Base-by-base conservation (phyloP, 2,888 invertebrate genomes). In the Eilema caniola region DNA sequence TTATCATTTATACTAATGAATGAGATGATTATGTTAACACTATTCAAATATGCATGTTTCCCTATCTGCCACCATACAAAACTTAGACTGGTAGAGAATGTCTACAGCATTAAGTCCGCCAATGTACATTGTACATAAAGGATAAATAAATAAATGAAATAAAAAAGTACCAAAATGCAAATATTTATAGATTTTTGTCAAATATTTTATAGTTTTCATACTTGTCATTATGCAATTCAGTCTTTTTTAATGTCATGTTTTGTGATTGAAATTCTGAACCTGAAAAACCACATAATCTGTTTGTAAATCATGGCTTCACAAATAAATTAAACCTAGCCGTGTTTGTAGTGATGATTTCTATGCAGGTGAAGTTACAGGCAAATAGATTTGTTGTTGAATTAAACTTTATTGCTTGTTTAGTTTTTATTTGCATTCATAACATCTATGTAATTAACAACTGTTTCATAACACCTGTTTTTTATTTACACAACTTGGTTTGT, bases 1-100 rank as follows among this genome's bases (percentile, higher is more conserved):
- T 66, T 66, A 66, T 66, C 37, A 33, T 66, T 57, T 66, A 65
- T 4, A 56, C 24, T 66, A 57, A 23, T 62, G 53, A 53, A 53
- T 53, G n/a, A 53, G 53, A 53, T 5, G 7, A 53, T 53, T n/a
- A 53, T n/a, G 8, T 53, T 53, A 53, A n/a, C 5, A 53, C 8
- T 53, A 53, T 53, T 20, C n/a, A n/a, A 53, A n/a, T 53, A 53
- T 53, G 53, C 53, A 53, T 53, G 8, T 53, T n/a, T 53, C n/a
- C 12, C 12, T 59, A 25, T 1, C 14, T 59, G 24, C 16, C 24
- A 24, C 24, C 11, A 25, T 25, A 24, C 10, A 20, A 47, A 47
- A 47, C 5, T 3, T n/a, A n/a, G n/a, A n/a, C n/a, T n/a, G n/a
- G n/a, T n/a, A n/a, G n/a, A n/a, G n/a, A n/a, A n/a, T n/a, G n/a